Base-by-base conservation (phyloP, 2,113 vertebrate species). In the Steatornis caripensis region DNA sequence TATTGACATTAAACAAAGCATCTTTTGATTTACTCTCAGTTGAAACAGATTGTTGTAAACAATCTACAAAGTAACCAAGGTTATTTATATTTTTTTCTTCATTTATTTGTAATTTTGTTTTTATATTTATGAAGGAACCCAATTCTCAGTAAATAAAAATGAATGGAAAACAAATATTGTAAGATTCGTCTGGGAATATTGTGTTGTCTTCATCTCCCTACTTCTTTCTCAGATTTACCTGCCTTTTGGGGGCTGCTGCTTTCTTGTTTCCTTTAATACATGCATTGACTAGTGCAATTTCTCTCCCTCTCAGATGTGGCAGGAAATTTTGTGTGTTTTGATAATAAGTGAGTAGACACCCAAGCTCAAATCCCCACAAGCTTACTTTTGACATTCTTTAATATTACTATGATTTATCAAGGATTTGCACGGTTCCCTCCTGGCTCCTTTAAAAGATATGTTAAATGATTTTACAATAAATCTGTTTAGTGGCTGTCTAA, bases 61-160 rank as follows among this genome's bases (percentile, higher is more conserved):
- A 96, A 90, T 96, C 94, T 92, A 87, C 70, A 93, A 95, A 60
- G n/a, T 96, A 80, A 95, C 94, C 71, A 83, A 93, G 90, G 91
- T 93, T 97, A 91, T 97, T 97, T 97, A 96, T 95, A 76, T 96
- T 87, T 85, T 93, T 96, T 83, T 26, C 54, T 77, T 95, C 68
- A 70, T 93, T 97, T 96, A 64, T 87, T 93, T 94, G 95, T 95
- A 96, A 97, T 97, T 97, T 94, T 96, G 83, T 84, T 96, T 97
- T 97, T 96, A 95, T 97, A 97, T 98, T 98, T 97, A 98, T 98
- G 97, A 98, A 97, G 96, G 93, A 97, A 97, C 54, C 13, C 83
- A 96, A 94, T 93, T 98, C 87, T 93, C 90, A 89, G 90, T 97
- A 98, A 98, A 98, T 95, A 97, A 97, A 93, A 98, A 95, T 79